These are phyloP conservation scores for Dasyprocta punctata DNA, from an alignment of 2,113 vertebrate genomes.

Conservation along the genomic window DNA sequence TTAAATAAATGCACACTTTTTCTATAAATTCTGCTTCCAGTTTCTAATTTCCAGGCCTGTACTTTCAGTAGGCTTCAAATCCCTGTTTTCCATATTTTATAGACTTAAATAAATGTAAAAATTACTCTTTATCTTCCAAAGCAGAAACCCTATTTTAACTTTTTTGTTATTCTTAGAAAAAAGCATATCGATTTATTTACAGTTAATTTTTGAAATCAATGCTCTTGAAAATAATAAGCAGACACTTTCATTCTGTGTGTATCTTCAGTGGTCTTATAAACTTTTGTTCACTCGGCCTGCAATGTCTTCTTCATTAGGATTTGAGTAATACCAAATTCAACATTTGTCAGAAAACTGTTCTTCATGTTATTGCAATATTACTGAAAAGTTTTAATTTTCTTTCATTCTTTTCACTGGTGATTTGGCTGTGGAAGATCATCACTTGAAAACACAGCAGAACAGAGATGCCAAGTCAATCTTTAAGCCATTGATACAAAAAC, in stretches of 20 bases:
- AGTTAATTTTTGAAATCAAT: neutral
- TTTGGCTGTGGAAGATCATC: neutral
- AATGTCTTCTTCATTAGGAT: neutral
- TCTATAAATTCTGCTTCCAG: conserved; percentile 15
- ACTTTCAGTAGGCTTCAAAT: conserved; percentile 18
- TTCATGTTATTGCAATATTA: neutral
- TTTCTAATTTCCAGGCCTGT: conserved; percentile 8
- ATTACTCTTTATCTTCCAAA: neutral
- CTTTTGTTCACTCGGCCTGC: neutral
- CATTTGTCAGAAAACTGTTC: neutral
- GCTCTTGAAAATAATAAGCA: conserved; percentile 5
- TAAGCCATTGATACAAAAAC: neutral
- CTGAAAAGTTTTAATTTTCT: neutral
- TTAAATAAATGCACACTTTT: conserved; percentile 52
- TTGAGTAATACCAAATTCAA: conserved; percentile 12
- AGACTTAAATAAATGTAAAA: conserved; percentile 1
- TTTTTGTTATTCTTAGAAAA: neutral
- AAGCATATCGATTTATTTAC: neutral
- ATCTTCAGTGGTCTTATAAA: neutral
- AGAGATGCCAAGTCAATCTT: neutral
- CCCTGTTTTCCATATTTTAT: neutral
- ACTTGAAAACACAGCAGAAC: neutral
- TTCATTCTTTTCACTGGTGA: neutral
- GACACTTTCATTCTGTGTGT: neutral
- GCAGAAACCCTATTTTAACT: neutral